Base-by-base conservation (phyloP, 2,888 invertebrate species). In the Cryptocephalus primarius region DNA sequence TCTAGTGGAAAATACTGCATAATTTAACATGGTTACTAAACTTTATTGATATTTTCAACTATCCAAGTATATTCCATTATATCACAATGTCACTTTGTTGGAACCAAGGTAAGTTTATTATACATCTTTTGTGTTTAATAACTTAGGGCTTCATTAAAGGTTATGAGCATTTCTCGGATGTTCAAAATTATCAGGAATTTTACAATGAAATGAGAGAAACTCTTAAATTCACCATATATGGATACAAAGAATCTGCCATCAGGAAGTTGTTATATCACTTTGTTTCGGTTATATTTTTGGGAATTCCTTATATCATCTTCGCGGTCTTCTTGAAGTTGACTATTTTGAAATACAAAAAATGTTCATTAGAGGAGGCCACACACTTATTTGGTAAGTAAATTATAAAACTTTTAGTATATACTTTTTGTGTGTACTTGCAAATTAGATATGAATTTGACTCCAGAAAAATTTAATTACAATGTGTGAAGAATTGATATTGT, bases 301-400 rank as follows among this genome's bases (percentile, higher is more conserved):
- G 50, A 34, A 41, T 50, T n/a, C 50, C 50, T 10, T 48, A 48
- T 46, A 39, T 48, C n/a, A 38, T 50, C 9, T 50, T 50, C 12
- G 39, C 12, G 1, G 34, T 12, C 10, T 46, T 43, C 12, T 48
- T 46, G 10, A 45, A 50, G 10, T 33, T 50, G 1, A 48, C 48
- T 31, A 44, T 42, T 12, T 22, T 50, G 1, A 48, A 43, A 42
- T 50, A 46, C 38, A 46, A 45, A 32, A 22, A 40, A 9, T 13
- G 38, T 39, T 11, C 36, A 10, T 34, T 50, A 22, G 34, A 46
- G 11, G 34, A 31, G 44, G 50, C 50, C 10, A 41, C 45, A 11
- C 32, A 44, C 14, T 11, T 50, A 34, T 42, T 50, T 34, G 44
- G 50, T 50, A 43, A 45, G 40, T 47, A 43, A 22, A 22, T 4